A percentile compares a stretch with the other conserved stretches of the same genome.
phyloP scores from a whole-genome alignment of 1,140 invertebrate genomes.

The Plectrocnemia conspersa region DNA sequence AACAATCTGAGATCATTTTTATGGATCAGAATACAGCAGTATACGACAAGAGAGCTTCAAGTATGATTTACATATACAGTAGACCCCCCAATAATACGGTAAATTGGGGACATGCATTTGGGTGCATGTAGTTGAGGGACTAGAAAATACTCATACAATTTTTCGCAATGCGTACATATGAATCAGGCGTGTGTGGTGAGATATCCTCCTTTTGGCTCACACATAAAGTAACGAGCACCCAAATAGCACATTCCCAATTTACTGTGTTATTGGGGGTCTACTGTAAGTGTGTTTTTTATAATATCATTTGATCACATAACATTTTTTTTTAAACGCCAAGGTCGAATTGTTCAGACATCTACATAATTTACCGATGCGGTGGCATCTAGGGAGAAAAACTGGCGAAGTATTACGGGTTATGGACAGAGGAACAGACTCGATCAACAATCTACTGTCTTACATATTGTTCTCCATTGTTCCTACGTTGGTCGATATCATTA shows the following conservation, averaged over 20 bases:
- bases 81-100: too few relatives aligned
- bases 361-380: constrained; percentile 77
- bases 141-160: too few relatives aligned
- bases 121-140: too few relatives aligned
- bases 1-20: constrained; percentile 88
- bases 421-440: constrained; percentile 92
- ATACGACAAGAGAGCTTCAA: constrained; percentile 87
- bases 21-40: constrained; percentile 95
- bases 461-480: constrained; percentile 85
- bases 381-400: constrained; percentile 91
- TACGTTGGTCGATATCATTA: constrained; percentile 85
- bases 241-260: too few relatives aligned
- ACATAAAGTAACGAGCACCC: too few relatives aligned
- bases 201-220: too few relatives aligned
- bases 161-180: too few relatives aligned
- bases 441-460: constrained; percentile 88
- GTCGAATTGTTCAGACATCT: constrained; percentile 79
- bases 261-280: too few relatives aligned
- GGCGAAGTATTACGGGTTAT: constrained; percentile 92
- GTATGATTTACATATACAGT: constrained; percentile 43
- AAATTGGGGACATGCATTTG: too few relatives aligned
- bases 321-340: constrained; percentile 40
- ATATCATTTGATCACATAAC: background rate
- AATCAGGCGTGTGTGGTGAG: too few relatives aligned
- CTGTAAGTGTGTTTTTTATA: background rate